phyloP scores from a whole-genome alignment of 2,113 vertebrate genomes.

The Damaliscus lunatus region DNA sequence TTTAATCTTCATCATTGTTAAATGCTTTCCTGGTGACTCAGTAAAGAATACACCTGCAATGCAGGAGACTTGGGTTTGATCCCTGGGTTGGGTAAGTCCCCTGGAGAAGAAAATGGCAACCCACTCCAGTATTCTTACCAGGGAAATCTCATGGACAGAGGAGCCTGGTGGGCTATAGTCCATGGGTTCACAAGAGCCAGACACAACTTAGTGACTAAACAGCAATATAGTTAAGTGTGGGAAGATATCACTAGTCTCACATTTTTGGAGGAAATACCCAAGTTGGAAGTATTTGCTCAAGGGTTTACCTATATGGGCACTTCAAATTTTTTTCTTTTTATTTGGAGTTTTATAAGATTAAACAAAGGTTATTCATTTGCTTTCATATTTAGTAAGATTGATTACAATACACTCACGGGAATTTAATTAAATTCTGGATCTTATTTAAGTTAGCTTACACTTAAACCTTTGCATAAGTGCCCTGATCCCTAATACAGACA shows the following conservation, averaged over 20 bases:
- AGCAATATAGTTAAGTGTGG: not conserved
- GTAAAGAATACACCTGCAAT: not conserved
- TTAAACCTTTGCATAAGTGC: not conserved
- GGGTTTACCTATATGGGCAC: not conserved
- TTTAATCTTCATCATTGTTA: not conserved
- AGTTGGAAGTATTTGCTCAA: not conserved
- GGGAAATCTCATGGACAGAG: not conserved
- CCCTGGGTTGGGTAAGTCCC: not conserved
- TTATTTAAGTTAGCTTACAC: not conserved
- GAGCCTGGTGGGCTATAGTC: not conserved
- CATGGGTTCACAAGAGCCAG: not conserved
- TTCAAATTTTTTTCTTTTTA: not conserved
- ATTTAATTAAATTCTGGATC: conserved; percentile 29
- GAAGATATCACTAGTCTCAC: not conserved
- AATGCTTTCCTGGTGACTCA: not conserved
- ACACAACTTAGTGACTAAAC: not conserved
- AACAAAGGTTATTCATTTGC: not conserved
- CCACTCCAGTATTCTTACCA: not conserved
- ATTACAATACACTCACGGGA: not conserved
- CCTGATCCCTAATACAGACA: not conserved
- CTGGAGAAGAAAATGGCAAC: not conserved
- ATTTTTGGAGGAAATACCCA: not conserved
- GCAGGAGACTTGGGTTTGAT: not conserved
- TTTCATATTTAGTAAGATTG: not conserved
- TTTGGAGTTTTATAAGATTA: not conserved